Evolutionary conservation across 2,888 invertebrate species (phyloP).

Genomic region (Lasioglossum zephyrum): DNA sequence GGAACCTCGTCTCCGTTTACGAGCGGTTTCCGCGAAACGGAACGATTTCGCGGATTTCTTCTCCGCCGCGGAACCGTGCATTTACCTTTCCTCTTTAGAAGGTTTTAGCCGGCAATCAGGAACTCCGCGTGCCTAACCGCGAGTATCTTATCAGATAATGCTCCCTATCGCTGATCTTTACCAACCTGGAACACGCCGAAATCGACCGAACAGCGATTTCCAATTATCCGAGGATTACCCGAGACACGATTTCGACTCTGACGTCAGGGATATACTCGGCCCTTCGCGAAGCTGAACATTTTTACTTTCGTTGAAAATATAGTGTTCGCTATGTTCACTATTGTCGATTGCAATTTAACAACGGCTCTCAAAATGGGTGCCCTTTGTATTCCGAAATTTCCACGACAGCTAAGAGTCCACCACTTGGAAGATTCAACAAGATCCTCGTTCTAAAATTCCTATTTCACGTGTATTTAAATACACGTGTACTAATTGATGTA

Average conservation of each 20-base stretch:
- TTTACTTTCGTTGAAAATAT: not conserved
- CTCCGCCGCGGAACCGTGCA: not conserved
- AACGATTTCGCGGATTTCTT: not conserved
- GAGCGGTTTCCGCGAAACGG: not conserved
- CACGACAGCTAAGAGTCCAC: too few relatives aligned
- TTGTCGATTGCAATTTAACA: too few relatives aligned
- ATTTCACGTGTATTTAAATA: too few relatives aligned
- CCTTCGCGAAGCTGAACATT: not conserved
- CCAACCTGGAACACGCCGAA: not conserved
- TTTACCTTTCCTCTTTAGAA: not conserved
- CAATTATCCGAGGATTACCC: not conserved
- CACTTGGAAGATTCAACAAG: too few relatives aligned
- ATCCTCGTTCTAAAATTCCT: too few relatives aligned
- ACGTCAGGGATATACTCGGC: not conserved
- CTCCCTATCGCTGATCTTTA: not conserved
- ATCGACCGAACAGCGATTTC: not conserved
- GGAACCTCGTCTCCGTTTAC: slow-evolving; percentile 1
- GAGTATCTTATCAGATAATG: slow-evolving; percentile 7
- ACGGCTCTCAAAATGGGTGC: too few relatives aligned
- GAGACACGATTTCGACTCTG: not conserved
- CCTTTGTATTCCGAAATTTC: too few relatives aligned
- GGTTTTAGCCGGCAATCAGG: not conserved
- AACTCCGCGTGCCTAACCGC: not conserved
- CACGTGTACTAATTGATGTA: too few relatives aligned
- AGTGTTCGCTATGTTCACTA: too few relatives aligned